Percentiles rank a stretch among this genome's conserved stretches.
These are phyloP conservation scores for Barbus barbus DNA, from an alignment of 2,113 vertebrate genomes.

Conservation along the genomic window DNA sequence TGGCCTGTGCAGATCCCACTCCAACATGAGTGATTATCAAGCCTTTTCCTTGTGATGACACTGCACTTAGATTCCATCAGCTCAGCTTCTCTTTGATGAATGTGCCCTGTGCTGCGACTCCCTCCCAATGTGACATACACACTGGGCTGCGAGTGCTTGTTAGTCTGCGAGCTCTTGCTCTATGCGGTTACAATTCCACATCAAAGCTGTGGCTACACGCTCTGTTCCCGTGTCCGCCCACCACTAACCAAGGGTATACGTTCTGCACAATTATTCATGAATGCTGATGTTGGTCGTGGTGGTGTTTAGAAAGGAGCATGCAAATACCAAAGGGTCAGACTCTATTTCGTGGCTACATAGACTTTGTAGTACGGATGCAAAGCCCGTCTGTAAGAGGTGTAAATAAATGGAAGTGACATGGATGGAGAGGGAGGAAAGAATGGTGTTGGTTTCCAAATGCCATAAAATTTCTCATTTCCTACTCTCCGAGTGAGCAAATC, in stretches of 20 bases:
- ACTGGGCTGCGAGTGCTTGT: slow-evolving; percentile 47
- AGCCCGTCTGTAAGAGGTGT: slow-evolving; percentile 13
- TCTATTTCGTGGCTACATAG: slow-evolving; percentile 11
- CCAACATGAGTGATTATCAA: slow-evolving; percentile 63
- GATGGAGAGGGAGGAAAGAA: slow-evolving; percentile 8
- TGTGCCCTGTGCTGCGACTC: slow-evolving; percentile 51
- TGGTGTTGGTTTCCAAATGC: background rate
- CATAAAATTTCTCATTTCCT: slow-evolving; percentile 30
- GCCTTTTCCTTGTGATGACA: slow-evolving; percentile 62
- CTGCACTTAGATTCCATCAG: slow-evolving; percentile 61
- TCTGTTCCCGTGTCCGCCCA: slow-evolving; percentile 22
- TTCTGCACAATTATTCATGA: slow-evolving; percentile 44
- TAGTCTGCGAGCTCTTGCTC: slow-evolving; percentile 48
- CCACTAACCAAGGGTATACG: slow-evolving; percentile 36
- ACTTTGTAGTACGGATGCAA: background rate
- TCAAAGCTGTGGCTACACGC: slow-evolving; percentile 40
- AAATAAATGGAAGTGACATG: slow-evolving; percentile 12
- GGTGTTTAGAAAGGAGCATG: slow-evolving; percentile 42
- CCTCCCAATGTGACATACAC: slow-evolving; percentile 48
- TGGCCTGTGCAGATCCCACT: slow-evolving; percentile 54
- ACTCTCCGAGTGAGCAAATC: slow-evolving; percentile 21
- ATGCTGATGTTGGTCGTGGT: slow-evolving; percentile 38
- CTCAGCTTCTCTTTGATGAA: slow-evolving; percentile 60
- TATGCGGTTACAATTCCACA: slow-evolving; percentile 46
- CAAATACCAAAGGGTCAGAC: slow-evolving; percentile 45